Percentiles rank a stretch among this genome's conserved stretches.
These are phyloP conservation scores for Galagoides demidoff DNA, from an alignment of 2,797 vertebrate genomes.

Conservation along the genomic window DNA sequence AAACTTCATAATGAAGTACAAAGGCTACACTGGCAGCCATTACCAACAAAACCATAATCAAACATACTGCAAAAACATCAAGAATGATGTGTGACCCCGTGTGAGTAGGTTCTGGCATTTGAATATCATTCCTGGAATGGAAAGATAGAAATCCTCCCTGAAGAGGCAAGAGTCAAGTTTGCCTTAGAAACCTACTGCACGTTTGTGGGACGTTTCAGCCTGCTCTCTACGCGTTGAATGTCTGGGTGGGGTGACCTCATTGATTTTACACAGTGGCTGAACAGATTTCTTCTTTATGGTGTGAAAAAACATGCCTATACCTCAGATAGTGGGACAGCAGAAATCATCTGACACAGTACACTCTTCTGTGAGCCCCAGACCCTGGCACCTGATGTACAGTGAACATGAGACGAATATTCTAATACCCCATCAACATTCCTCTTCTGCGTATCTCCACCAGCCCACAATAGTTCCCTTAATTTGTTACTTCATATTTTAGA, in stretches of 20 bases:
- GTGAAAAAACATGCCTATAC: accelerated
- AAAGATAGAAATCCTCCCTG: not conserved
- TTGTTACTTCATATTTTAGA: not conserved
- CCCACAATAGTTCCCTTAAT: no score
- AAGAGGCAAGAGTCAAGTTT: not conserved
- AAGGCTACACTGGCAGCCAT: not conserved
- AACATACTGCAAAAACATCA: not conserved
- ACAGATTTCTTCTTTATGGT: no score
- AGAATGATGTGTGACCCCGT: not conserved
- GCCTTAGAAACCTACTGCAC: accelerated
- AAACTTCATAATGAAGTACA: not conserved
- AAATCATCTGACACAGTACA: accelerated
- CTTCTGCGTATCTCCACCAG: not conserved
- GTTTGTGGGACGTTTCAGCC: not conserved
- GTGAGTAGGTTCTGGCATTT: not conserved
- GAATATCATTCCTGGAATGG: not conserved
- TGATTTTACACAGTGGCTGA: not conserved
- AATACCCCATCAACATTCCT: accelerated
- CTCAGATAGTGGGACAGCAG: not conserved
- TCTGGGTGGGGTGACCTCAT: not conserved
- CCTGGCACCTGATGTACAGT: no score
- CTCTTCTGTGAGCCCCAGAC: not conserved
- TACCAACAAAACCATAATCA: not conserved
- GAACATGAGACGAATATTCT: no score
- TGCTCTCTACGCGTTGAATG: accelerated